These are phyloP conservation scores for Isaurus tuberculatus DNA, from an alignment of 92 coral and sea anemone genomes.

Conservation along the genomic window DNA sequence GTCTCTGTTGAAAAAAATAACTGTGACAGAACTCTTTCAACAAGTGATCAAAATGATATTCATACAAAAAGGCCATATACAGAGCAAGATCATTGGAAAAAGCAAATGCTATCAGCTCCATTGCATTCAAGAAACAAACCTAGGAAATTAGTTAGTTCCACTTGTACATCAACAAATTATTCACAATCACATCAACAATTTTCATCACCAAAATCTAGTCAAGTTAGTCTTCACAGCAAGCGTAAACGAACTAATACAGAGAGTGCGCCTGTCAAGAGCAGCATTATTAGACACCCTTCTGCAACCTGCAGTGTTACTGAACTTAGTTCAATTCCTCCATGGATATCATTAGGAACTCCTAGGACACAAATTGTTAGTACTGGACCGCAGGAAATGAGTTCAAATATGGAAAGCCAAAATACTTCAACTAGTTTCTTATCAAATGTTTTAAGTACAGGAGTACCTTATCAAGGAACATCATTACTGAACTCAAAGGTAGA, in stretches of 20 bases:
- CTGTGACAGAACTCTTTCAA: neutral
- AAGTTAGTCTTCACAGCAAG: constrained; percentile 1
- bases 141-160: constrained; percentile 3
- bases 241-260: constrained; percentile 18
- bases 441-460: neutral
- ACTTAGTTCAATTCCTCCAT: constrained; percentile 12
- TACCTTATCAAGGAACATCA: constrained; percentile 20
- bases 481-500: neutral
- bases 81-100: constrained; percentile 5
- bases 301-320: constrained; percentile 10
- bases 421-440: neutral
- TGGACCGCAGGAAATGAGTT: neutral
- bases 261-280: neutral
- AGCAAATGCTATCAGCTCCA: neutral
- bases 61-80: neutral
- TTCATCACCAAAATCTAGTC: neutral
- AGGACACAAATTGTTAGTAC: neutral
- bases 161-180: constrained; percentile 18
- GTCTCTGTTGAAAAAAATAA: constrained; percentile 4
- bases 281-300: neutral
- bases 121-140: constrained; percentile 7
- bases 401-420: too few relatives aligned
- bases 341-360: constrained; percentile 26
- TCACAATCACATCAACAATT: constrained; percentile 7
- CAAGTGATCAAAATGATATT: neutral